Evolutionary conservation across 2,797 vertebrate species (phyloP).

Genomic region (Gambelia wislizenii): DNA sequence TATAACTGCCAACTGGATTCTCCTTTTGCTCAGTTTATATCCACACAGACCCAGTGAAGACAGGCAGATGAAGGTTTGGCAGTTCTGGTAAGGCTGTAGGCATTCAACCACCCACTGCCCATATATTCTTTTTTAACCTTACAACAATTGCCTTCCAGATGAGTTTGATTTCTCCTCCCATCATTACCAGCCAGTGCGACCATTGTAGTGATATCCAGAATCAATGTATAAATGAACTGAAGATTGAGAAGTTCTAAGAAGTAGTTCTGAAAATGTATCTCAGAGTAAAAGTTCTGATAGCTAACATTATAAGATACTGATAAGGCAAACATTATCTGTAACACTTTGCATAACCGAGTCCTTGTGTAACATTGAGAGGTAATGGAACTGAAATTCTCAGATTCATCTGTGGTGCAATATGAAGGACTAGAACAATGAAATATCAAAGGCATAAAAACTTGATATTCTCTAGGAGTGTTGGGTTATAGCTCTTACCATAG

Average conservation of each 20-base stretch:
- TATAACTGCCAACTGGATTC: background rate
- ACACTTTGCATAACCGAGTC: background rate
- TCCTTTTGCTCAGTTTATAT: too few species aligned
- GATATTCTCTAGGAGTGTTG: too few species aligned
- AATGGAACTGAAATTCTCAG: background rate
- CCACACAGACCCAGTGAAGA: background rate
- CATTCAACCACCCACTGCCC: background rate
- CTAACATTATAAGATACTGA: background rate
- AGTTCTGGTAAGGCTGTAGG: background rate
- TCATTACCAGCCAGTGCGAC: background rate
- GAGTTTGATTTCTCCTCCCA: background rate
- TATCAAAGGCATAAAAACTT: background rate
- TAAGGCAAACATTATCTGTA: background rate
- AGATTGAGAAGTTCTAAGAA: background rate
- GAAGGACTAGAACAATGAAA: background rate
- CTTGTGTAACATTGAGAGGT: background rate
- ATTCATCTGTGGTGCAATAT: background rate
- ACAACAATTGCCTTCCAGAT: background rate
- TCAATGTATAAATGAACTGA: conserved; percentile 5
- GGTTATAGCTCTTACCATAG: too few species aligned
- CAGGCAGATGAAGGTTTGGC: background rate
- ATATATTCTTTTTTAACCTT: background rate
- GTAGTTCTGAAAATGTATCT: conserved; percentile 12
- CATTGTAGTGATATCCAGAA: background rate
- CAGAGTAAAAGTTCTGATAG: conserved; percentile 9